A percentile compares a stretch with the other conserved stretches of the same genome.
These are phyloP conservation scores for Sebastes iracundus DNA, from an alignment of 2,797 vertebrate genomes.

Conservation along the genomic window DNA sequence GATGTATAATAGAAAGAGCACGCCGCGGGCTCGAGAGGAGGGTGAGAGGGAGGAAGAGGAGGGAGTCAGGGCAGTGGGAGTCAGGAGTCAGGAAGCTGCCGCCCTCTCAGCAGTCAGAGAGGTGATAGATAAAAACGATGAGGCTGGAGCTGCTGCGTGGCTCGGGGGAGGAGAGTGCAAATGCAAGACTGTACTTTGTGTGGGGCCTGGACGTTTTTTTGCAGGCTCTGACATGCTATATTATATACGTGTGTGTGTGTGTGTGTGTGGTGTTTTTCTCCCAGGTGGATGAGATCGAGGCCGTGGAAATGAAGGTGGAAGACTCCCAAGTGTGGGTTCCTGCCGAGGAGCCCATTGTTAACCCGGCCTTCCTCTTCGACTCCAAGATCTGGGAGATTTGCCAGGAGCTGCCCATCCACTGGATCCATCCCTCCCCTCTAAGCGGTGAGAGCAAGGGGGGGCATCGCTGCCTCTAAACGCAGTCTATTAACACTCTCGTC, in stretches of 20 bases:
- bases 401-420: constrained; percentile 92
- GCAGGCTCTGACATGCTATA: constrained; percentile 10
- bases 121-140: constrained; percentile 71
- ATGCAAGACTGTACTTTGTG: constrained; percentile 34
- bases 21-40: constrained; percentile 59
- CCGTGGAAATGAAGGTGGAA: constrained; percentile 87
- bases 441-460: constrained; percentile 85
- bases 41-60: constrained; percentile 29
- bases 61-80: constrained; percentile 53
- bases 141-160: constrained; percentile 33
- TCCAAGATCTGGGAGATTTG: constrained; percentile 97
- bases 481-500: constrained; percentile 66
- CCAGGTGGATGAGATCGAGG: constrained; percentile 86
- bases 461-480: constrained; percentile 66
- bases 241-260: constrained; percentile 8
- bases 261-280: constrained; percentile 48
- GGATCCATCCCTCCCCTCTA: constrained; percentile 91
- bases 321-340: constrained; percentile 94
- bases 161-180: constrained; percentile 50
- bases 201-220: constrained; percentile 10
- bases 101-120: constrained; percentile 52
- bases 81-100: constrained; percentile 65
- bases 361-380: constrained; percentile 90
- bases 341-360: constrained; percentile 91
- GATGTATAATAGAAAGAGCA: constrained; percentile 67